phyloP scores from a whole-genome alignment of 2,113 vertebrate genomes.

The Leucosticte australis region DNA sequence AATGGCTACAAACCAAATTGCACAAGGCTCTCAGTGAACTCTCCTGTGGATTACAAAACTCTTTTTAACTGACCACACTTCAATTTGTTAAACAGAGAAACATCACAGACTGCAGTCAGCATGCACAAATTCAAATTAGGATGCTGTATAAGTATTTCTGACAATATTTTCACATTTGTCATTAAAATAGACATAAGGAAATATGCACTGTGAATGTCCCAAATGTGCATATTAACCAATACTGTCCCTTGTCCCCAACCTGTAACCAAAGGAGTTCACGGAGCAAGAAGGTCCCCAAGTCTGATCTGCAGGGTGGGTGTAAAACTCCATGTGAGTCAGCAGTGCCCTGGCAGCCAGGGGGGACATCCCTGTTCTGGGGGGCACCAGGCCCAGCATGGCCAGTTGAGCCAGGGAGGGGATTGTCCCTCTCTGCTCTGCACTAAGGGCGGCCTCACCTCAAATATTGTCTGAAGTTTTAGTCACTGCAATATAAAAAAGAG shows the following conservation, averaged over 20 bases:
- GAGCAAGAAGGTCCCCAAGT: neutral
- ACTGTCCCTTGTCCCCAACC: neutral
- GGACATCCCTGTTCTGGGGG: neutral
- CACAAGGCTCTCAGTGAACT: neutral
- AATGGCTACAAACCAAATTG: neutral
- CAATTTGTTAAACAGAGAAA: neutral
- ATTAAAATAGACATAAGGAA: neutral
- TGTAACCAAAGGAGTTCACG: fast-evolving
- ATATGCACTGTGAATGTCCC: fast-evolving
- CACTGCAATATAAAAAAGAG: neutral
- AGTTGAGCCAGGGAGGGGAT: neutral
- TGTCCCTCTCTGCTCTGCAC: neutral
- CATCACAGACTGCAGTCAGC: fast-evolving
- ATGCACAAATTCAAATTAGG: neutral
- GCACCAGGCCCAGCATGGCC: neutral
- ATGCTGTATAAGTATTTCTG: neutral
- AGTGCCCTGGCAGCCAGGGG: neutral
- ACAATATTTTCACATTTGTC: neutral
- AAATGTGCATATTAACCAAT: neutral
- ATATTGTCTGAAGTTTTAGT: neutral
- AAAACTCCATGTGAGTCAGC: neutral
- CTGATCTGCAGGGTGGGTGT: neutral
- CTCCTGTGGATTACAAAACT: neutral
- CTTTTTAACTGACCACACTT: neutral
- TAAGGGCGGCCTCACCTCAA: neutral